Evolutionary conservation across 2,797 vertebrate species (phyloP).

Genomic region (Bradypodion ventrale): DNA sequence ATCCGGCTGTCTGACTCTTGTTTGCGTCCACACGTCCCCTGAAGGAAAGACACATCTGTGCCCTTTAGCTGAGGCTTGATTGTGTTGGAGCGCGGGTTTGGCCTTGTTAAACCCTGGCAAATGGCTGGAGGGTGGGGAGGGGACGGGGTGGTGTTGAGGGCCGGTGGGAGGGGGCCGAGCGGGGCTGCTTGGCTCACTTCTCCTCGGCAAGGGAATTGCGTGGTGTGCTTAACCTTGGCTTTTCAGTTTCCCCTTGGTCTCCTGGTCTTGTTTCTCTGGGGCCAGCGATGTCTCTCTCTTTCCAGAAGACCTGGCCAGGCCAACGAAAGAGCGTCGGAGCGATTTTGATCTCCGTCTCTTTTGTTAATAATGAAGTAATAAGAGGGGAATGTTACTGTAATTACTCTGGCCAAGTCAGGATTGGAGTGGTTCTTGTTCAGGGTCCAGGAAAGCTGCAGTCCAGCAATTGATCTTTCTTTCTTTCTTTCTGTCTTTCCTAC

Average conservation of each 20-base stretch:
- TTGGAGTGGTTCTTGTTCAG: too few species aligned
- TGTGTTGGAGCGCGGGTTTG: too few species aligned
- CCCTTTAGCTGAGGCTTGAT: not conserved
- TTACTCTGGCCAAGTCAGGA: not conserved
- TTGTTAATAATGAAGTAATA: not conserved
- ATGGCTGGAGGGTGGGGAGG: not conserved
- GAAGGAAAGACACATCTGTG: not conserved
- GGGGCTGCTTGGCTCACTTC: not conserved
- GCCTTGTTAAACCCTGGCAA: not conserved
- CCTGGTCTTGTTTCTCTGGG: not conserved
- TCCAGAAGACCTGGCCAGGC: not conserved
- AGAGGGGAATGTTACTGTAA: conserved; percentile 9
- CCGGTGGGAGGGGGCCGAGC: not conserved
- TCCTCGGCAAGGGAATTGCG: not conserved
- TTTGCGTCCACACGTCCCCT: too few species aligned
- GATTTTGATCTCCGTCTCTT: not conserved
- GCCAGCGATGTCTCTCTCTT: not conserved
- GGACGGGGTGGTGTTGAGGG: not conserved
- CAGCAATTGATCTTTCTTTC: not conserved
- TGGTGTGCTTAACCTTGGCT: conserved; percentile 5
- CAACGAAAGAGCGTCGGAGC: not conserved
- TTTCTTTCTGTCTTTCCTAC: too few species aligned
- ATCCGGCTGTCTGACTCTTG: too few species aligned
- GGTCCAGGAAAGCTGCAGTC: not conserved
- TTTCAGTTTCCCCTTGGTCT: not conserved